Conservation (phyloP, 2,113 vertebrate species). For the Pan paniscus region DNA sequence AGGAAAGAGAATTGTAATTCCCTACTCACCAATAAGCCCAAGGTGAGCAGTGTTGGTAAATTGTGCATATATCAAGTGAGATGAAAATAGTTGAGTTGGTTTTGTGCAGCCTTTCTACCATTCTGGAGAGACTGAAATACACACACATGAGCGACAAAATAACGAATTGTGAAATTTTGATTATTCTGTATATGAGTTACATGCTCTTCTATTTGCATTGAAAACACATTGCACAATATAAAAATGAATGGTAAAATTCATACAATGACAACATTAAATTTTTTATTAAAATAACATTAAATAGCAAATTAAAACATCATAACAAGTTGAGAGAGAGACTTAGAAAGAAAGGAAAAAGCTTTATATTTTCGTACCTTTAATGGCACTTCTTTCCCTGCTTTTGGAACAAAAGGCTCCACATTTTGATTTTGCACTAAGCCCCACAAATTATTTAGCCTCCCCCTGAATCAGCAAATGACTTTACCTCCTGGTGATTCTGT, state of each 20-base stretch:
- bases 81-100: background rate
- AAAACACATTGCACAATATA: background rate
- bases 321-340: background rate
- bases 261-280: background rate
- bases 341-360: background rate
- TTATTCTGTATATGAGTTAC: background rate
- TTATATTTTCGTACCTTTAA: background rate
- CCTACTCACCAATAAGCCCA: background rate
- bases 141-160: background rate
- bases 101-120: background rate
- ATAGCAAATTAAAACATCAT: background rate
- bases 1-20: background rate
- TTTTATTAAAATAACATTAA: background rate
- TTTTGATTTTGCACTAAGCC: conserved; percentile 16
- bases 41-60: background rate
- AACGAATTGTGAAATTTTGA: background rate
- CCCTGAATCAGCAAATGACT: background rate
- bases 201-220: background rate
- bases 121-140: background rate
- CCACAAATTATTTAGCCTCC: background rate
- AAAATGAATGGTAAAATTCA: background rate
- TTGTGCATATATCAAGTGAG: background rate
- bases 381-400: background rate
- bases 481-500: background rate
- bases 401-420: background rate